Evolutionary conservation across 2,888 invertebrate species (phyloP).

Genomic region (Mayetiola destructor): DNA sequence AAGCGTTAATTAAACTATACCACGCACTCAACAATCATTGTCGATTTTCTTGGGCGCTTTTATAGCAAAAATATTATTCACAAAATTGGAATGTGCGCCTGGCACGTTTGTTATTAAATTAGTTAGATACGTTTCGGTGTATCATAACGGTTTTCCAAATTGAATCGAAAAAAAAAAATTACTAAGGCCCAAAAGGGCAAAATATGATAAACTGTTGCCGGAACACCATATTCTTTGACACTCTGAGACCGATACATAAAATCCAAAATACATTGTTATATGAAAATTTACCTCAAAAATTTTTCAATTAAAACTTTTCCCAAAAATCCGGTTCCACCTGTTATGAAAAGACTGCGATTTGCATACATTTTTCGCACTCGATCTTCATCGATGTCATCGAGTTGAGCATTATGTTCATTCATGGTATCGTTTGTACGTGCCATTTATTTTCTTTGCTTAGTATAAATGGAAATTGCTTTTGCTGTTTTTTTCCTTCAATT

Average conservation of each 20-base stretch:
- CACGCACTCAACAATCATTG: neutral
- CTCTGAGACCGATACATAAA: neutral
- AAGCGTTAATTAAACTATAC: neutral
- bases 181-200: neutral
- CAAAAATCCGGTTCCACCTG: conserved; percentile 35
- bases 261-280: neutral
- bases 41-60: neutral
- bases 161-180: conserved; percentile 26
- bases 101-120: neutral
- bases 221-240: neutral
- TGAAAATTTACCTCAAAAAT: conserved; percentile 27
- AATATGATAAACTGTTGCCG: neutral
- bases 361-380: conserved; percentile 30
- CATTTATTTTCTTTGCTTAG: no score
- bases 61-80: neutral
- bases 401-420: no score
- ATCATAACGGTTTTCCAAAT: no score
- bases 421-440: no score
- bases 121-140: neutral
- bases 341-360: conserved; percentile 31
- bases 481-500: neutral
- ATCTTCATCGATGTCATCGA: conserved; percentile 25
- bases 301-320: conserved; percentile 36
- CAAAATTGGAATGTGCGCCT: neutral
- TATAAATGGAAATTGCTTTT: no score